Evolutionary conservation across 2,888 invertebrate species (phyloP), one percentile per base, ranked within the genome.

Genomic region (Omphaloscelis lunosa): DNA sequence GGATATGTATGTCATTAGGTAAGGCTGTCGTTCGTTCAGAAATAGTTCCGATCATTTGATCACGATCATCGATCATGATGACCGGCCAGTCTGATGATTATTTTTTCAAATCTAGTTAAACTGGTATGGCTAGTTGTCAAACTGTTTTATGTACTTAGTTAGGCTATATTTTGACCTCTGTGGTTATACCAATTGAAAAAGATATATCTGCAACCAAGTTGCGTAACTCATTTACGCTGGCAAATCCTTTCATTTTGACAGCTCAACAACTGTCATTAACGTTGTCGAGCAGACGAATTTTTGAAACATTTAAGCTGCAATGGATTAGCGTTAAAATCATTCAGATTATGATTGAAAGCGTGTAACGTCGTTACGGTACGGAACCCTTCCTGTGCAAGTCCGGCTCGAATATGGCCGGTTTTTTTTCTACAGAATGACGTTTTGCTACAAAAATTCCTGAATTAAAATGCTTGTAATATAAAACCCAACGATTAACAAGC

Each of bases 1-100:
- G 29, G 61, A 58, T 75, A 80, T 82, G 45, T 82, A 73, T 82
- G 82, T 82, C 82, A 82, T 70, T 82, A 62, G 82, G 78, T 82
- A 51, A 77, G 20, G 15, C 56, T 77, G 77, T 56, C 39, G n/a
- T 2, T 51, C 29, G 45, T 48, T 58, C 29, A 51, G 17, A 82
- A 82, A 77, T 41, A 58, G 81, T 82, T 82, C 17, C 23, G 48
- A 23, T 15, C 56, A 62, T 77, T 34, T 15, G 70, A 63, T 72
- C 78, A 77, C 66, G 69, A 62, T 70, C n/a, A 69, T 82, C 56
- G 66, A 59, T 73, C 81, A 77, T 77, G 68, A 17, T 39, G 66
- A 45, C 11, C 23, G 56, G 27, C 48, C 41, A 34, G 27, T 6
- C 11, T 48, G 11, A 61, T 72, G 45, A 58, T 67, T 51, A 51